Evolutionary conservation across 2,888 invertebrate species (phyloP), one percentile per base, ranked within the genome.

Genomic region (Tachina lurida): DNA sequence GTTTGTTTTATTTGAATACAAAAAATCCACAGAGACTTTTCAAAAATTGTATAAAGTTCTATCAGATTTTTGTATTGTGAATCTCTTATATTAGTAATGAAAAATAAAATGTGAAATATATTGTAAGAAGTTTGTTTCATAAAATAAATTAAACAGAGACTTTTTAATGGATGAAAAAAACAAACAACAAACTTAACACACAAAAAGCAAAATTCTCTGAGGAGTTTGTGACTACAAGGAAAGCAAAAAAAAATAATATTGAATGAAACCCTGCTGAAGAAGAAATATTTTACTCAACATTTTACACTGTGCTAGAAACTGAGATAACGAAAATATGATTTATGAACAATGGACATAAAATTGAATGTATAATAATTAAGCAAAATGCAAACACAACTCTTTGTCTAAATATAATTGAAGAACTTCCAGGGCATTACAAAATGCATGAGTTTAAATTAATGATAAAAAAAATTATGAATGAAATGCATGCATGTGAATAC

Each of bases 141-240:
- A 84, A 84, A 84, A 71, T 62, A 84, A 84, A 84, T 84, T 84
- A 80, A 84, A 80, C 75, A 60, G 79, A 80, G 84, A 84, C 79
- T 80, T 75, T 71, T 76, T 76, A 80, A 80, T 84, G 76, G 12
- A 80, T 67, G 52, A 65, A 76, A 84, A 60, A 60, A 31, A 31
- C 31, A 60, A 31, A 31, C 31, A 31, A 7, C 68, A 76, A 84
- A 80, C 63, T 71, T 39, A 56, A 60, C 31, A 47, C 13, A 47
- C n/a, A 47, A 71, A 71, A 47, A 47, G 10, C 39, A 43, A 73
- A 73, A 60, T 56, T 47, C 75, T 75, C 81, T 13, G 1, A 54
- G 79, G 84, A 71, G 22, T 43, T 78, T 22, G 45, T 60, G 41
- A 13, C 58, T 49, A 39, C 52, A 19, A 45, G 15, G 4, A 58